Evolutionary conservation across 2,888 invertebrate species (phyloP), one percentile per base, ranked within the genome.

Genomic region (Harmothoe impar): DNA sequence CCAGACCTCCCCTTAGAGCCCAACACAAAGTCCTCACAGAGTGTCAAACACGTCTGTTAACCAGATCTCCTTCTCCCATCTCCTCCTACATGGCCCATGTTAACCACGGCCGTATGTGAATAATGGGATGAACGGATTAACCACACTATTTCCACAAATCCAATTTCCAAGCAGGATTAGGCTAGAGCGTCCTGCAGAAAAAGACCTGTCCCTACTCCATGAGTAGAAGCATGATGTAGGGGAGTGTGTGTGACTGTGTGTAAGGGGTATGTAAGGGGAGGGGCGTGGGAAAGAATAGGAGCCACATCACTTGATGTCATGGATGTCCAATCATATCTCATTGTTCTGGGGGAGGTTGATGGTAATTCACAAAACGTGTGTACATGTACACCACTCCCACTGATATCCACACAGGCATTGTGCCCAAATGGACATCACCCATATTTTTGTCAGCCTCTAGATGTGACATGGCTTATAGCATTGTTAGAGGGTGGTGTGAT

Each of bases 91-190:
- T 23, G 35, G 3, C 81, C 33, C 81, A n/a, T 43, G 35, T 43
- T 81, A 81, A 81, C 81, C 43, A 81, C 35, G 81, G 81, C 81
- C 81, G 81, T 81, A 81, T 81, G 81, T 10, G 81, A 81, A 81
- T 81, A 81, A 81, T 81, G n/a, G 81, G 81, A 81, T 81, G 25
- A 81, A 43, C 81, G 43, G 81, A 81, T 81, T 81, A n/a, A 81
- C 81, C 23, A 43, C 23, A n/a, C 43, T 33, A 81, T 81, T 81
- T 81, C 81, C 81, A 17, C 43, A 81, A 81, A 81, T 81, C 81
- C 81, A 81, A 81, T 81, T 81, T 81, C 81, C 81, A 81, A 81
- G 81, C 15, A 81, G 81, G 81, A 81, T 81, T 81, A 81, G 81
- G 81, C 29, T 81, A 81, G 81, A 81, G 43, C 81, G 43, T 15